These are phyloP conservation scores for Drosophila emarginata DNA, from an alignment of 2,888 invertebrate species.

Conservation along the genomic window DNA sequence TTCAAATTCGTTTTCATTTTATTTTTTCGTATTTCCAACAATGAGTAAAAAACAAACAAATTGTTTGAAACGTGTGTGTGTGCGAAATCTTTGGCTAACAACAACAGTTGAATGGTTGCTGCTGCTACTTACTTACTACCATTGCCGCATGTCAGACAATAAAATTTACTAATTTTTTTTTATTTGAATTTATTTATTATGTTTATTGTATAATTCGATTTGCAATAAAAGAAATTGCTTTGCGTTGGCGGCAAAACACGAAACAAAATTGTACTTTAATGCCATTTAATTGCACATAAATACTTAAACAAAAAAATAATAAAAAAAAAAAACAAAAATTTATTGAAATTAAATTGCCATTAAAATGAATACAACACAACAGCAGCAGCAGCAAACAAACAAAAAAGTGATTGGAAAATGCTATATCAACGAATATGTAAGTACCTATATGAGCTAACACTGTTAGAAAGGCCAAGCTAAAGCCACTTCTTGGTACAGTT, in stretches of 20 bases:
- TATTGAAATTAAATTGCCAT: conserved; percentile 7
- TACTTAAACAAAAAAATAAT: not conserved
- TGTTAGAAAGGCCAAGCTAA: not conserved
- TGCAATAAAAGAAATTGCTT: not conserved
- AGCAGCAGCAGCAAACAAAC: not conserved
- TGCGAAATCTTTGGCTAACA: not conserved
- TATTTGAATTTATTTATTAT: conserved; percentile 30
- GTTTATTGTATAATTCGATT: conserved; percentile 7
- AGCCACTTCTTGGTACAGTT: conserved; percentile 1
- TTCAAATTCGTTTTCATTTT: not conserved
- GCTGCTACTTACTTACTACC: conserved; percentile 1
- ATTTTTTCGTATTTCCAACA: not conserved
- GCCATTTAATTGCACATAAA: conserved; percentile 15
- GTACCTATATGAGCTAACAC: not conserved
- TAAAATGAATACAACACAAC: not conserved
- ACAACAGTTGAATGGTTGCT: not conserved
- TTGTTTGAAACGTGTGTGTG: not conserved
- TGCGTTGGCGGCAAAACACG: conserved; percentile 10
- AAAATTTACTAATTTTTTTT: conserved; percentile 28
- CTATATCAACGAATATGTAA: not conserved
- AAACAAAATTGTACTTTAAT: conserved; percentile 19
- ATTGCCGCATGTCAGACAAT: conserved; percentile 24
- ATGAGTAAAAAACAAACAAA: conserved; percentile 13
- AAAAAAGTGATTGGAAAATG: conserved; percentile 7
- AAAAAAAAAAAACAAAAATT: not conserved